Evolutionary conservation across 2,888 invertebrate genomes (phyloP).

Genomic region (Leptinotarsa peninsularis): DNA sequence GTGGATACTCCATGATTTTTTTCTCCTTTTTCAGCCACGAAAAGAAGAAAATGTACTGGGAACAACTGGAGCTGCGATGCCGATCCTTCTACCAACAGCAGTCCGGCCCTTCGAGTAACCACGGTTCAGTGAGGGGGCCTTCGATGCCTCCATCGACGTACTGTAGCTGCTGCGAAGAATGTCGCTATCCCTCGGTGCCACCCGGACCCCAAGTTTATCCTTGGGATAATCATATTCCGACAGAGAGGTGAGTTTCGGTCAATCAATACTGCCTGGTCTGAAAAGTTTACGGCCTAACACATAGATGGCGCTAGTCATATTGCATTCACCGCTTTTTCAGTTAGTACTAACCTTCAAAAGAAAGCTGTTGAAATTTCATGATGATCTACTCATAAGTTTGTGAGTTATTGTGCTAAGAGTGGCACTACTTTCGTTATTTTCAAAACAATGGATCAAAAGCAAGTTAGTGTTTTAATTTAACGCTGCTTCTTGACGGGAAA

Average conservation of each 20-base stretch:
- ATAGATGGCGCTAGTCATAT: no score
- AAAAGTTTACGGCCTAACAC: no score
- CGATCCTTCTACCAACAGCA: slow-evolving; percentile 80
- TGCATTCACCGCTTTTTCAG: no score
- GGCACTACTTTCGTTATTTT: no score
- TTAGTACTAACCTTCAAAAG: no score
- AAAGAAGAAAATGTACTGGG: slow-evolving; percentile 96
- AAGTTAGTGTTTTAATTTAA: no score
- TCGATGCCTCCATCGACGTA: slow-evolving; percentile 65
- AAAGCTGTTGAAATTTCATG: no score
- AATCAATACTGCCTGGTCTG: background rate
- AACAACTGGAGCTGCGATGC: slow-evolving; percentile 87
- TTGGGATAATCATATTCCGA: slow-evolving; percentile 69
- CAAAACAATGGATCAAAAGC: no score
- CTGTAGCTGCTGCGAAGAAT: slow-evolving; percentile 81
- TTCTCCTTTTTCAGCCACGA: slow-evolving; percentile 76
- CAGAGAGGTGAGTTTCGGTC: slow-evolving; percentile 61
- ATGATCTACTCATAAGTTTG: no score
- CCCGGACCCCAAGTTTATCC: slow-evolving; percentile 70
- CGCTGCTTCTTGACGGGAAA: no score
- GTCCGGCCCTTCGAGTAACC: slow-evolving; percentile 60
- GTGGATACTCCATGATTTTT: background rate
- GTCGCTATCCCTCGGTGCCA: slow-evolving; percentile 71
- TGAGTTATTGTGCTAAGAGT: no score
- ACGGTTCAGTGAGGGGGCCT: slow-evolving; percentile 65